phyloP scores from a whole-genome alignment of 2,888 invertebrate species.

The Apantesis nais region DNA sequence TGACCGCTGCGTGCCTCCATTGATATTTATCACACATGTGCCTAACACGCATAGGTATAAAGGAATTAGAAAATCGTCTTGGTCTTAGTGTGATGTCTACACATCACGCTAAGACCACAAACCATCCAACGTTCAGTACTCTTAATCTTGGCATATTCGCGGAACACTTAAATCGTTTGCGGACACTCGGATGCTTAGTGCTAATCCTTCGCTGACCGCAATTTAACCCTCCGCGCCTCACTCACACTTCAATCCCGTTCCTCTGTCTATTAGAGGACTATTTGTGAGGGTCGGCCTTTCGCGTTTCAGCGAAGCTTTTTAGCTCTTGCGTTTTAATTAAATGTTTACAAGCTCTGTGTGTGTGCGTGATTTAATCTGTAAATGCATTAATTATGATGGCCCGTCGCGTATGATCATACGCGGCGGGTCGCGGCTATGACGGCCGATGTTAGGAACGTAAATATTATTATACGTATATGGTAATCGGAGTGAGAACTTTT shows the following conservation, averaged over 20 bases:
- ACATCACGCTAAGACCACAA: not conserved
- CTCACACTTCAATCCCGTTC: slow-evolving; percentile 4
- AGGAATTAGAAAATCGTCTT: not conserved
- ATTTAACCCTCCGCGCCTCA: slow-evolving; percentile 37
- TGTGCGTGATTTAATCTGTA: not conserved
- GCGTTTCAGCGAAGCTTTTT: too few relatives aligned
- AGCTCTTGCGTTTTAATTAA: slow-evolving; percentile 41
- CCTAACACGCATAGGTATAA: not conserved
- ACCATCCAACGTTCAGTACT: slow-evolving; percentile 7
- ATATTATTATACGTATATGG: too few relatives aligned
- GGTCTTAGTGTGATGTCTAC: too few relatives aligned
- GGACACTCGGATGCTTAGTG: slow-evolving; percentile 34
- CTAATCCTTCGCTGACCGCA: slow-evolving; percentile 47
- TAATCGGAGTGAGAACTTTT: too few relatives aligned
- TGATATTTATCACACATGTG: not conserved
- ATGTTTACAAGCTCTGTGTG: slow-evolving; percentile 27
- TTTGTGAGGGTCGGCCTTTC: slow-evolving; percentile 37
- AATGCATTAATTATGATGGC: slow-evolving; percentile 5
- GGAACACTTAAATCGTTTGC: slow-evolving; percentile 31
- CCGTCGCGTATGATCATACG: too few relatives aligned
- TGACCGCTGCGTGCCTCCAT: not conserved
- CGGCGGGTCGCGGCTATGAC: too few relatives aligned
- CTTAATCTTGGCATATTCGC: slow-evolving; percentile 12
- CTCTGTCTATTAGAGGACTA: slow-evolving; percentile 40
- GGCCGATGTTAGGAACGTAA: too few relatives aligned